Evolutionary conservation across 2,113 vertebrate species (phyloP).

Genomic region (Pavo muticus): DNA sequence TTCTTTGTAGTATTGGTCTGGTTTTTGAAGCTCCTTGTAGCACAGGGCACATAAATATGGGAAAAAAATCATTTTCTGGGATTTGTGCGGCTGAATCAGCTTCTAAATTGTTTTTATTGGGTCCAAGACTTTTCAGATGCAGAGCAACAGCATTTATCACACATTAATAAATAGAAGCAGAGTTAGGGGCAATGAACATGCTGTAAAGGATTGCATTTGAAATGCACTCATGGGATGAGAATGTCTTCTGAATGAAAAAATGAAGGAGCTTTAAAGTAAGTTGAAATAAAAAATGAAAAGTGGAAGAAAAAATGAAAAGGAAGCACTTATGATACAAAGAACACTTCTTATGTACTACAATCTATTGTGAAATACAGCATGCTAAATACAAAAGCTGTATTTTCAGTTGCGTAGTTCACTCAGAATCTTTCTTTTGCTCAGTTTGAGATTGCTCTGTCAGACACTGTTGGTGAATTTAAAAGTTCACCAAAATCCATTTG

Average conservation of each 20-base stretch:
- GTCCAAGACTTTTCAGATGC: background rate
- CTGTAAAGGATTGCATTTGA: slow-evolving; percentile 7
- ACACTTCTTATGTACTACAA: background rate
- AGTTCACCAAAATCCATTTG: slow-evolving; percentile 6
- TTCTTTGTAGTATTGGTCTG: background rate
- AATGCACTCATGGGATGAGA: background rate
- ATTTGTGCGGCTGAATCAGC: background rate
- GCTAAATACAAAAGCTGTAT: background rate
- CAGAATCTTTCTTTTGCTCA: slow-evolving; percentile 4
- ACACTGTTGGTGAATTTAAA: background rate
- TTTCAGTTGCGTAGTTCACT: background rate
- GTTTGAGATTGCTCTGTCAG: background rate
- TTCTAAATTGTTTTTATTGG: background rate
- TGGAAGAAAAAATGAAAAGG: background rate
- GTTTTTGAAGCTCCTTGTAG: background rate
- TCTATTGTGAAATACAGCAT: background rate
- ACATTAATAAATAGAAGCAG: background rate
- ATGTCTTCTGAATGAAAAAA: slow-evolving; percentile 17
- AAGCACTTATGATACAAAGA: slow-evolving; percentile 28
- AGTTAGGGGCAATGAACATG: background rate
- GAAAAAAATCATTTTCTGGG: background rate
- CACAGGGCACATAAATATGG: background rate
- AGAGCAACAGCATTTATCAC: background rate
- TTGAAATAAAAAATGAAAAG: background rate
- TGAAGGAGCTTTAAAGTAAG: background rate